phyloP scores from a whole-genome alignment of 1,140 invertebrate species.

The Nixonia krombeini region DNA sequence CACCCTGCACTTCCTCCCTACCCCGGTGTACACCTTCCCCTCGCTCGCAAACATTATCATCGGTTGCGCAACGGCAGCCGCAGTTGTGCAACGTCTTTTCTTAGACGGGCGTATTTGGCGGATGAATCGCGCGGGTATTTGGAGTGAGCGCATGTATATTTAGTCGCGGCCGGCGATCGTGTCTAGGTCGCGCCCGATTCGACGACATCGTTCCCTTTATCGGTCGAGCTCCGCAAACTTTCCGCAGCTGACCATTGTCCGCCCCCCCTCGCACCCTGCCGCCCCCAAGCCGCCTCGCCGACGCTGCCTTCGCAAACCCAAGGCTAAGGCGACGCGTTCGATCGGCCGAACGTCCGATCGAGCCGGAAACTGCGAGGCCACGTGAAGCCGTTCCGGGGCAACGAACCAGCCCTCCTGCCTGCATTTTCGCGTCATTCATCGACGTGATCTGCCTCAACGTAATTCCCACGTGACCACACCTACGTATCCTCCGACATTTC shows the following conservation, averaged over 20 bases:
- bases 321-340: background rate
- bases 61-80: slow-evolving; percentile 49
- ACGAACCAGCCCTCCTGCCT: no score
- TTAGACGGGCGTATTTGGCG: slow-evolving; percentile 54
- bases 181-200: slow-evolving; percentile 51
- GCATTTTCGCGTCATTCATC: slow-evolving; percentile 2
- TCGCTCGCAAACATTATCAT: slow-evolving; percentile 47
- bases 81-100: slow-evolving; percentile 61
- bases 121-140: slow-evolving; percentile 46
- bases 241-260: background rate
- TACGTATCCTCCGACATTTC: no score
- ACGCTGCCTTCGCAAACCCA: background rate
- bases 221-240: slow-evolving; percentile 12
- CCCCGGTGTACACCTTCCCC: background rate
- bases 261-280: background rate
- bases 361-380: no score
- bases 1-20: slow-evolving; percentile 1
- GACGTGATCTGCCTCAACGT: slow-evolving; percentile 36
- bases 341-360: no score
- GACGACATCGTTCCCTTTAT: no score
- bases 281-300: no score
- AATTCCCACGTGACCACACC: no score
- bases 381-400: slow-evolving; percentile 30
- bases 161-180: slow-evolving; percentile 42
- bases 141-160: slow-evolving; percentile 45